These are phyloP conservation scores for Panthera leo DNA, from an alignment of 2,113 vertebrate species.

Conservation along the genomic window DNA sequence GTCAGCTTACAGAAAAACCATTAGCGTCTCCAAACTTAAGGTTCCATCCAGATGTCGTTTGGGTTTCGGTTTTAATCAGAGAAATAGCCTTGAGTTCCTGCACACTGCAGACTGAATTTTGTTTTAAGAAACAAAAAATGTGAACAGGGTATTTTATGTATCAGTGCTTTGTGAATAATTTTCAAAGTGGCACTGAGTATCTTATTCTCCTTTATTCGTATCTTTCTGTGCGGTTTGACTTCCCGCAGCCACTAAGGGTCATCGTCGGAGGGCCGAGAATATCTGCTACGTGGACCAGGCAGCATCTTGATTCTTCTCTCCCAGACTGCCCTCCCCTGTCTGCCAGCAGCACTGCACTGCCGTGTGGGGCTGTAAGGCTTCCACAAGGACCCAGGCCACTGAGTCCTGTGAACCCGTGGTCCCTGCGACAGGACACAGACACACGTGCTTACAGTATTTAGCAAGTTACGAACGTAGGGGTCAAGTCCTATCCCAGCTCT, in stretches of 20 bases:
- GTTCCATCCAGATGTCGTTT: not conserved
- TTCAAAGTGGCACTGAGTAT: not conserved
- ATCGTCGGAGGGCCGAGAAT: rapidly evolving
- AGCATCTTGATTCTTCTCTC: rapidly evolving
- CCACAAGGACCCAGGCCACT: rapidly evolving
- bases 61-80: not conserved
- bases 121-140: not conserved
- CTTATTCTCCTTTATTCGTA: not conserved
- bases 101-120: not conserved
- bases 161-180: not conserved
- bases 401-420: not conserved
- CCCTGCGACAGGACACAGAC: not conserved
- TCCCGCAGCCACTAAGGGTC: not conserved
- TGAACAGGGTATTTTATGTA: not conserved
- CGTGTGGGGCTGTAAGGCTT: rapidly evolving
- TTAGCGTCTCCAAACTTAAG: not conserved
- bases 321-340: rapidly evolving
- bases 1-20: not conserved
- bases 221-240: not conserved
- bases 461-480: rapidly evolving
- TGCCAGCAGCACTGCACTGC: rapidly evolving
- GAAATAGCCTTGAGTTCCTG: not conserved
- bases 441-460: rapidly evolving
- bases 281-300: rapidly evolving
- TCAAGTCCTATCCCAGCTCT: rapidly evolving